Percentiles rank a stretch among this genome's conserved stretches.
Evolutionary conservation across 2,113 vertebrate genomes (phyloP).

Genomic region (Rissa tridactyla): DNA sequence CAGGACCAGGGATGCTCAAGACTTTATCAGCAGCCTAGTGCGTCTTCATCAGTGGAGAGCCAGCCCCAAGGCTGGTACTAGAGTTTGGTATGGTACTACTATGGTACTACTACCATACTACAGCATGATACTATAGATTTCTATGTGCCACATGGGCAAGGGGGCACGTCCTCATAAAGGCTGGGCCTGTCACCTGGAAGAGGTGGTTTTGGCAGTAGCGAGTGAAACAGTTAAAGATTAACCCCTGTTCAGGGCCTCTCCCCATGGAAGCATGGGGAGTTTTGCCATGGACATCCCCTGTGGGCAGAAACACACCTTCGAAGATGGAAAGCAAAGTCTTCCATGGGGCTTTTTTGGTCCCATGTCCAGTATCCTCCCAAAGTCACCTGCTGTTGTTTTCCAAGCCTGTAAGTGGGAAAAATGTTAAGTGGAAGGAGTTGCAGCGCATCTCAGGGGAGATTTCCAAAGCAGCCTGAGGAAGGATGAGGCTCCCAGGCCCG

Average conservation of each 20-base stretch:
- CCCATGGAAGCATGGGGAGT: background rate
- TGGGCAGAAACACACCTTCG: background rate
- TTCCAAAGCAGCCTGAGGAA: background rate
- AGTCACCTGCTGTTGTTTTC: background rate
- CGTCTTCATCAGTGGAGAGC: background rate
- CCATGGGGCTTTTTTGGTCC: rapidly evolving
- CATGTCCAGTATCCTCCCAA: background rate
- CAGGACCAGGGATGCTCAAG: background rate
- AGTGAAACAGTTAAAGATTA: background rate
- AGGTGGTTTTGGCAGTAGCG: background rate
- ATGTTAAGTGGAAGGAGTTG: background rate
- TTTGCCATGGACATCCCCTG: background rate
- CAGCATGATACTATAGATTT: background rate
- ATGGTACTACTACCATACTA: background rate
- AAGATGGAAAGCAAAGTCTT: background rate
- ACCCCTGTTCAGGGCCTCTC: background rate
- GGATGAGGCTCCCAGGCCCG: background rate
- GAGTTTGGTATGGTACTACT: background rate
- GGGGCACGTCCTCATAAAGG: rapidly evolving
- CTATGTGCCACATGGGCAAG: background rate
- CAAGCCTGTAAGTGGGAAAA: background rate
- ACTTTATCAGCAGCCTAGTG: background rate
- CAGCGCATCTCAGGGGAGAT: background rate
- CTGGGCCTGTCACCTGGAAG: background rate
- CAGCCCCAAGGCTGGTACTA: background rate